Evolutionary conservation across 2,888 invertebrate species (phyloP).

Genomic region (Eristalinus sepulchralis): DNA sequence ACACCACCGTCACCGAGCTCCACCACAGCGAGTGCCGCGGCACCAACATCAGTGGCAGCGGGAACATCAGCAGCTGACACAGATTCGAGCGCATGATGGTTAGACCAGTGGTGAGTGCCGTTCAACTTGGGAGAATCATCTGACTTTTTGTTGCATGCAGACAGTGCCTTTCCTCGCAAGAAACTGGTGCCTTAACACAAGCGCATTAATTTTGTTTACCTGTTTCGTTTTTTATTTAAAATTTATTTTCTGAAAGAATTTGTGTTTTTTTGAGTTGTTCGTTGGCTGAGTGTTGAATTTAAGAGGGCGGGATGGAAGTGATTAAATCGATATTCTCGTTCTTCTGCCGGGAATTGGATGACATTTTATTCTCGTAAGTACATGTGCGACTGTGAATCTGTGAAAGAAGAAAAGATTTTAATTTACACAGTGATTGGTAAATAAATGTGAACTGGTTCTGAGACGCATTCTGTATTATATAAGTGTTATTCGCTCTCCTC

Average conservation of each 20-base stretch:
- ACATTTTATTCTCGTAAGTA: constrained; percentile 56
- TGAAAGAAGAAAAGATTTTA: neutral
- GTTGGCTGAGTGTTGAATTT: neutral
- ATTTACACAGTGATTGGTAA: neutral
- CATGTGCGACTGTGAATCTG: neutral
- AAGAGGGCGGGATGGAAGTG: constrained; percentile 9
- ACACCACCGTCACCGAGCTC: neutral
- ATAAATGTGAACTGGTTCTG: neutral
- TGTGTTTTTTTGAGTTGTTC: neutral
- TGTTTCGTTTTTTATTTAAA: neutral
- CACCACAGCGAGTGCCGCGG: neutral
- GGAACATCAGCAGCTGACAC: constrained; percentile 55
- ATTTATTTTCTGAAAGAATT: neutral
- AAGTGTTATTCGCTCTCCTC: neutral
- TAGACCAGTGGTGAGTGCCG: constrained; percentile 21
- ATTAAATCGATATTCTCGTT: constrained; percentile 59
- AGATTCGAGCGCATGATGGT: constrained; percentile 52
- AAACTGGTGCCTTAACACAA: constrained; percentile 23
- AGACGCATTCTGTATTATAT: neutral
- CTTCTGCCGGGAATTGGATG: constrained; percentile 41
- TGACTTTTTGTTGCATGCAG: constrained; percentile 43
- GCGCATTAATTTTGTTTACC: neutral
- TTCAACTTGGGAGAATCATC: constrained; percentile 42
- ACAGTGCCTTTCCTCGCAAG: neutral
- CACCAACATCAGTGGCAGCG: neutral